Evolutionary conservation across 2,797 vertebrate species (phyloP), one percentile per base, ranked within the genome.

Genomic region (Sternotherus odoratus): DNA sequence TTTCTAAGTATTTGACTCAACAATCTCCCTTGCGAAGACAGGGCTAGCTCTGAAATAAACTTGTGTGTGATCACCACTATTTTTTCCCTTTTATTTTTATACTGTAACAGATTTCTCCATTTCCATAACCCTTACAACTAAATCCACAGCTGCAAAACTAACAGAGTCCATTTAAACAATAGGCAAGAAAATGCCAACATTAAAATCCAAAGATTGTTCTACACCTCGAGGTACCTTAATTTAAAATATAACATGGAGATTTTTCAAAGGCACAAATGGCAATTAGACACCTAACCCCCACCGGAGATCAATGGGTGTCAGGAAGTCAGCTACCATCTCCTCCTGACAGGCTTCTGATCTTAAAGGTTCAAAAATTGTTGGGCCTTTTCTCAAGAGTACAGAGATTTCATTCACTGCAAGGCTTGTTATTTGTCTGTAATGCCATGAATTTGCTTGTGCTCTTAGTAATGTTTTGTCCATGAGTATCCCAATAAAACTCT

Each of bases 111-210:
- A 69, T 69, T 21, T 81, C 69, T 77, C 60, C 57, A 3, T 75
- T 89, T 83, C 77, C 85, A 81, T 77, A 94, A 78, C 82, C 81
- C 50, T 84, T 93, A 82, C 54, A 83, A 69, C n/a, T 85, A 60
- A 24, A 33, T 80, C 28, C 53, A 36, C 39, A 85, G 75, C 80
- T 90, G 54, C 39, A 36, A 82, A 93, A 94, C 21, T 26, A 69
- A 69, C 77, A 9, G 82, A 93, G 53, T 81, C 89, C 49, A 83
- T 92, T 75, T 88, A 82, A 88, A 78, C 56, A 82, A 3, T 88
- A 28, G 50, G 83, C 57, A 51, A 92, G 83, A 87, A 43, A 75
- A 48, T 24, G 17, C 66, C 69, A 96, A 54, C 51, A 63, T 15
- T 89, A 80, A 93, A 92, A 87, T 78, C 83, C 46, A 87, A 53